phyloP scores from a whole-genome alignment of 2,797 vertebrate genomes.

The Pogonophryne albipinna region DNA sequence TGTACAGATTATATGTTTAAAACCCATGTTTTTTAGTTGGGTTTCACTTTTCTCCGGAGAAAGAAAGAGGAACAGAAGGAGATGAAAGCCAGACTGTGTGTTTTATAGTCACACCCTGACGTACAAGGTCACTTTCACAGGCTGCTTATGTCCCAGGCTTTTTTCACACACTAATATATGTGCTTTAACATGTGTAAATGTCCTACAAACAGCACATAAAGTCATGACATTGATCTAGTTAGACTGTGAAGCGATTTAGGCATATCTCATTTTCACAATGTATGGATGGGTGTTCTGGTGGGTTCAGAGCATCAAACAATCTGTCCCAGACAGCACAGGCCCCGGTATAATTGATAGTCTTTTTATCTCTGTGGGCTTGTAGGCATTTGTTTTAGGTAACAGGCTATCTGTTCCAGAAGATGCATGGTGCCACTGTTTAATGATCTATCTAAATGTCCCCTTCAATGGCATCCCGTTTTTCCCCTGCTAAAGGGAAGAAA shows the following conservation, averaged over 20 bases:
- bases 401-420: slow-evolving; percentile 63
- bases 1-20: slow-evolving; percentile 53
- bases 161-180: slow-evolving; percentile 24
- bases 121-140: slow-evolving; percentile 46
- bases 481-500: slow-evolving; percentile 17
- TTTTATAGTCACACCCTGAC: slow-evolving; percentile 26
- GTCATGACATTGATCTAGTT: slow-evolving; percentile 36
- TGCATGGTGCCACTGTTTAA: slow-evolving; percentile 66
- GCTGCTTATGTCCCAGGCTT: background rate
- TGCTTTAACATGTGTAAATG: slow-evolving; percentile 31
- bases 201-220: slow-evolving; percentile 3
- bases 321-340: slow-evolving; percentile 26
- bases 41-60: background rate
- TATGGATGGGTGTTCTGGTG: slow-evolving; percentile 44
- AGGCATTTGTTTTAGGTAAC: slow-evolving; percentile 69
- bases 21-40: background rate
- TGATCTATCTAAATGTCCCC: slow-evolving; percentile 68
- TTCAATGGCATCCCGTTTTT: slow-evolving; percentile 43
- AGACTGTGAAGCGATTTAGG: slow-evolving; percentile 13
- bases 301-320: slow-evolving; percentile 48
- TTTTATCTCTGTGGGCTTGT: slow-evolving; percentile 61
- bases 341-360: slow-evolving; percentile 50
- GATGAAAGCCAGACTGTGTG: slow-evolving; percentile 1
- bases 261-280: slow-evolving; percentile 39
- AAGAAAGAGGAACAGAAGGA: background rate